Evolutionary conservation across 1,140 invertebrate species (phyloP).

Genomic region (Apocrypta bakeri): DNA sequence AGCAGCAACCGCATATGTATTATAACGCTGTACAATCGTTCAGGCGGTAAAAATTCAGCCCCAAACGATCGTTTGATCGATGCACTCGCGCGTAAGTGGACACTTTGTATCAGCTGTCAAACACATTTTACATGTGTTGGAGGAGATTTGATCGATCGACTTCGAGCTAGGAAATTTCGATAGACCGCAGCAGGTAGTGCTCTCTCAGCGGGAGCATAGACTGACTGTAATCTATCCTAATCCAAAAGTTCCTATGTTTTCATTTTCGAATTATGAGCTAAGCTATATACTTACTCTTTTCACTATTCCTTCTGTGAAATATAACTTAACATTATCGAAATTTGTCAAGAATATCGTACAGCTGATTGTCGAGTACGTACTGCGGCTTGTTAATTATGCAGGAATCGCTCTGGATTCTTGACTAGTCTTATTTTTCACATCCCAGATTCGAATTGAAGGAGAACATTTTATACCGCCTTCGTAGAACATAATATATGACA

Average conservation of each 20-base stretch:
- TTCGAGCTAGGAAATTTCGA: conserved; percentile 12
- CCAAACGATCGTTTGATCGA: conserved; percentile 29
- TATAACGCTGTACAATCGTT: background rate
- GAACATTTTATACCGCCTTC: conserved; percentile 24
- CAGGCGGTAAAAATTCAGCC: too few relatives aligned
- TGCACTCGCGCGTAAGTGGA: conserved; percentile 44
- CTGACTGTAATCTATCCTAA: background rate
- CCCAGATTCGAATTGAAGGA: background rate
- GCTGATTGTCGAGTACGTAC: background rate
- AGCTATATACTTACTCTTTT: too few relatives aligned
- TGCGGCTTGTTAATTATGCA: too few relatives aligned
- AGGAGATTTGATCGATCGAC: conserved; percentile 37
- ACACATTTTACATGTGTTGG: conserved; percentile 26
- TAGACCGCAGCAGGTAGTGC: conserved; percentile 46
- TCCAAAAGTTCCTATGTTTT: background rate
- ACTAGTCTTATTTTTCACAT: conserved; percentile 8
- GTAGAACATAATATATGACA: conserved; percentile 13
- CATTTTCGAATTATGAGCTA: conserved; percentile 30
- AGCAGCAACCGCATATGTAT: background rate
- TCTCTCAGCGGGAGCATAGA: conserved; percentile 27
- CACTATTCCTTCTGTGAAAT: too few relatives aligned
- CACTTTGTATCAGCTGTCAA: conserved; percentile 51
- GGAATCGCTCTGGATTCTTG: conserved; percentile 17
- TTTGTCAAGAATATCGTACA: background rate
- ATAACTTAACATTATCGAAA: background rate